Conservation (phyloP, 2,797 vertebrate genomes). For the Hozukius guyotensis region DNA sequence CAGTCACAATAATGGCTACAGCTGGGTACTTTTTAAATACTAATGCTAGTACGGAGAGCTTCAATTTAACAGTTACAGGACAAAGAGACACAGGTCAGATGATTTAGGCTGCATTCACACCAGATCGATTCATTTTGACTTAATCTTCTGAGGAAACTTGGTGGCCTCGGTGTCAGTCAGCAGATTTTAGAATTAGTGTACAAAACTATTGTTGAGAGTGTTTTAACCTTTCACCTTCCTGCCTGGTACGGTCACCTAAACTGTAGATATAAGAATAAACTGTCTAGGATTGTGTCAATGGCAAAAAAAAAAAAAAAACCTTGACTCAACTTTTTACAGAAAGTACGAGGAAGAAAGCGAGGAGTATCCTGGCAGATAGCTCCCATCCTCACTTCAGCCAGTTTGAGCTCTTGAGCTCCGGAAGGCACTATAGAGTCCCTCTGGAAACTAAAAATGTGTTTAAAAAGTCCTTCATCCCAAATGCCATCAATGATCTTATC, state of each 20-base stretch:
- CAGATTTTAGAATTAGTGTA: no score
- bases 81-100: neutral
- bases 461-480: neutral
- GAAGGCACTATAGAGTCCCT: neutral
- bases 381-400: neutral
- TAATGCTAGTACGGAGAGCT: neutral
- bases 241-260: no score
- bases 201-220: no score
- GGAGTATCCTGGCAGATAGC: neutral
- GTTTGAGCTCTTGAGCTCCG: neutral
- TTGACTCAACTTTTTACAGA: neutral
- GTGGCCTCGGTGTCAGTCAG: no score
- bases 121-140: no score
- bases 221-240: no score
- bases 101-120: neutral
- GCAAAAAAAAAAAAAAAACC: neutral
- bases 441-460: neutral
- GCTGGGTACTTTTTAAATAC: neutral
- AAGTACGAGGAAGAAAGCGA: neutral
- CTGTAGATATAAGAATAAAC: no score
- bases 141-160: fast-evolving
- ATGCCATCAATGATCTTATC: neutral
- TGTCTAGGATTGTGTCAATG: neutral
- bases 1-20: neutral
- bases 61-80: neutral